Evolutionary conservation across 2,113 vertebrate genomes (phyloP).

Genomic region (Takifugu bimaculatus): DNA sequence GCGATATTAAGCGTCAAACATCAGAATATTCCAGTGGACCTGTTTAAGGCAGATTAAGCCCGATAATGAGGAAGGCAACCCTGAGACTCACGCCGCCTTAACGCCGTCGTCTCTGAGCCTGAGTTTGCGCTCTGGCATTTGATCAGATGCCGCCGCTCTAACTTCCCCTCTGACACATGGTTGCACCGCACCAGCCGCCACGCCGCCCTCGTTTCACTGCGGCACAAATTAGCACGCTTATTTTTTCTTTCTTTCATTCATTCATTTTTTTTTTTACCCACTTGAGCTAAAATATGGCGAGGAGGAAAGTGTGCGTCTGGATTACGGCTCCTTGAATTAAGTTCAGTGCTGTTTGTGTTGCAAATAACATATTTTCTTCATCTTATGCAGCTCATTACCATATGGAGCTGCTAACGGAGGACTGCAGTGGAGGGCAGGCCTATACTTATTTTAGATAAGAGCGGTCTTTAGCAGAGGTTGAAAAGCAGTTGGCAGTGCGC

Average conservation of each 20-base stretch:
- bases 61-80: conserved; percentile 29
- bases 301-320: conserved; percentile 14
- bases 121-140: conserved; percentile 42
- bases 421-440: conserved; percentile 54
- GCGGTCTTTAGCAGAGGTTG: conserved; percentile 37
- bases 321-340: conserved; percentile 41
- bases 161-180: conserved; percentile 16
- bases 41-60: conserved; percentile 22
- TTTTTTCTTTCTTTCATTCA: conserved; percentile 7
- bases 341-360: conserved; percentile 42
- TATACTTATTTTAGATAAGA: conserved; percentile 59
- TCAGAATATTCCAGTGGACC: conserved; percentile 2
- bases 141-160: conserved; percentile 19
- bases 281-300: not conserved
- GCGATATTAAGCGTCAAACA: conserved; percentile 4
- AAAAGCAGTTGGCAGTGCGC: conserved; percentile 16
- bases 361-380: conserved; percentile 47
- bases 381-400: conserved; percentile 62
- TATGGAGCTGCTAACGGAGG: conserved; percentile 43
- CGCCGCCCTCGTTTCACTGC: conserved; percentile 1
- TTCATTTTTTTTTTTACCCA: conserved; percentile 4
- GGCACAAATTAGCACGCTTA: conserved; percentile 19
- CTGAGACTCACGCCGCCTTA: conserved; percentile 19
- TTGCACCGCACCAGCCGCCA: conserved; percentile 15
- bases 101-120: conserved; percentile 11